phyloP scores from a whole-genome alignment of 2,888 invertebrate species.

The Epistrophe eligans region DNA sequence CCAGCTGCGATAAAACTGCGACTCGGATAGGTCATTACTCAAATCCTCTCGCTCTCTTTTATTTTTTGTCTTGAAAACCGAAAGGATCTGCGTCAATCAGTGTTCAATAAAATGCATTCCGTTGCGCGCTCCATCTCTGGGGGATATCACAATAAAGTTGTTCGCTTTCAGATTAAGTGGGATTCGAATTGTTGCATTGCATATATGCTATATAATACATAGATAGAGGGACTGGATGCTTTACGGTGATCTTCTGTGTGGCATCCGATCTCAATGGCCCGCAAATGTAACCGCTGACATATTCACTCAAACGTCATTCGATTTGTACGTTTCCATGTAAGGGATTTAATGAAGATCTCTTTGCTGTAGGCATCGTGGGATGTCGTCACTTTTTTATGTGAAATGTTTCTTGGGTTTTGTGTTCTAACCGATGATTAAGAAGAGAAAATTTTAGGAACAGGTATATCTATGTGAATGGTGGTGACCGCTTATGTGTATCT shows the following conservation, averaged over 20 bases:
- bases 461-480: background rate
- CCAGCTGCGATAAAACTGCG: slow-evolving; percentile 67
- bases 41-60: slow-evolving; percentile 53
- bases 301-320: slow-evolving; percentile 73
- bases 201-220: too few relatives aligned
- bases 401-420: slow-evolving; percentile 26
- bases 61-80: background rate
- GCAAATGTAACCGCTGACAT: slow-evolving; percentile 66
- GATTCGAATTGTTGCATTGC: slow-evolving; percentile 57
- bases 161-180: slow-evolving; percentile 72
- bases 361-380: slow-evolving; percentile 52
- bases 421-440: slow-evolving; percentile 43
- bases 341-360: slow-evolving; percentile 71
- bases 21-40: slow-evolving; percentile 70
- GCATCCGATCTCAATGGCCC: slow-evolving; percentile 47
- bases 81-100: slow-evolving; percentile 74
- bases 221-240: slow-evolving; percentile 1
- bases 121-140: slow-evolving; percentile 52
- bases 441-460: background rate
- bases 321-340: slow-evolving; percentile 66
- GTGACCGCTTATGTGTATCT: background rate
- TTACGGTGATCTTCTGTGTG: slow-evolving; percentile 63
- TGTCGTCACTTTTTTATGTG: slow-evolving; percentile 59
- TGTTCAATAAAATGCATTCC: slow-evolving; percentile 74
- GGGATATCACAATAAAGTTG: slow-evolving; percentile 72